Base-by-base conservation (phyloP, 2,888 invertebrate genomes). In the Polydrusus cervinus region DNA sequence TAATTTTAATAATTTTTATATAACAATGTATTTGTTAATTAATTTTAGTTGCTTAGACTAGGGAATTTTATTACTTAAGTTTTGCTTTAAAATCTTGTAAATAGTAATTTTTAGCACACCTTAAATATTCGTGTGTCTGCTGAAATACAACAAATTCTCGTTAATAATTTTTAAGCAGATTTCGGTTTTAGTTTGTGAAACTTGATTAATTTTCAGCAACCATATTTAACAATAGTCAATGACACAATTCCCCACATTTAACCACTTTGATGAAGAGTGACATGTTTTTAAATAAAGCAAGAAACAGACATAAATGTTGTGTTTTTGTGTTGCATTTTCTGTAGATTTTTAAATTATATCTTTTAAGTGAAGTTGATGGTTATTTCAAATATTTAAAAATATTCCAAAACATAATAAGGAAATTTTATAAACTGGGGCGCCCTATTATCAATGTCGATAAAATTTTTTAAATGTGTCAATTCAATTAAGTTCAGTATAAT, bases 1-100 rank as follows among this genome's bases (percentile, higher is more conserved):
- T 83, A 84, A 85, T 83, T 85, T 84, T 85, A 84, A 84, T 84
- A 81, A 83, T 83, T 84, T 84, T 84, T 84, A 85, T 85, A 85
- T 78, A 74, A 78, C 82, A 83, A 85, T 85, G 86, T 86, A 87
- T 87, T 87, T 87, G 87, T 87, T 87, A 87, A 87, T 85, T 87
- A 87, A 84, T 87, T 83, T 86, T 86, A 86, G 84, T 86, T 84
- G 78, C 49, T 53, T 74, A 68, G 70, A 77, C 67, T 82, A 82
- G 77, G 81, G 81, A 79, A 82, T 84, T n/a, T 82, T 82, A 84
- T 79, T 83, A 86, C 84, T 86, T 86, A 86, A 86, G 85, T 86
- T 82, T 80, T 79, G 84, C 83, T 82, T 84, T 82, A 80, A 79
- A 78, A 80, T 81, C 83, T 82, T 86, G 86, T 87, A 86, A 76